phyloP scores from a whole-genome alignment of 2,113 vertebrate species.

The Calonectris borealis region DNA sequence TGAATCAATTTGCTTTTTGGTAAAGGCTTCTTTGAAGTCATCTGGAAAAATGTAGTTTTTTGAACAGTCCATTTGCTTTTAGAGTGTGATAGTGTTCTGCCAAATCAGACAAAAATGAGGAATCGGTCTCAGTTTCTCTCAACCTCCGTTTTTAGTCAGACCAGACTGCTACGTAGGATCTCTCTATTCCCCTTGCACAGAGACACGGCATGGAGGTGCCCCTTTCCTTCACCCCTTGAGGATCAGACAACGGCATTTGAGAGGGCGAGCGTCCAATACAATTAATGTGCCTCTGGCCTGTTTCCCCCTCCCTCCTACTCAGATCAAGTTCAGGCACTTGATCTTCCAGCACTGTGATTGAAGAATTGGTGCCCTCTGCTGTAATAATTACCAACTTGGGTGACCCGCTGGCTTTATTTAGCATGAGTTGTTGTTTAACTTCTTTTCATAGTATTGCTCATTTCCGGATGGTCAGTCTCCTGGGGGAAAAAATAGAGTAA shows the following conservation, averaged over 20 bases:
- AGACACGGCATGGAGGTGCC: fast-evolving
- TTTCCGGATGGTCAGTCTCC: not conserved
- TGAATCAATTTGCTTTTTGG: not conserved
- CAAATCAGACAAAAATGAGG: not conserved
- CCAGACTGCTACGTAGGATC: no score
- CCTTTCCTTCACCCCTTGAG: not conserved
- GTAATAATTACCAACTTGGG: not conserved
- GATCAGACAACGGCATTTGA: fast-evolving
- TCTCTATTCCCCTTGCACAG: not conserved
- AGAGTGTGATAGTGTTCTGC: not conserved
- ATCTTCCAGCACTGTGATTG: not conserved
- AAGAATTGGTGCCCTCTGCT: conserved; percentile 19
- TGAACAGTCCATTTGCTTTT: not conserved
- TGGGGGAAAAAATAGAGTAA: not conserved
- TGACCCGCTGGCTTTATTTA: not conserved
- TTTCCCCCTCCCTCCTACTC: no score
- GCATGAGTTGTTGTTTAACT: fast-evolving
- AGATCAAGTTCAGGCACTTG: not conserved
- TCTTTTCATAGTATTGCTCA: not conserved
- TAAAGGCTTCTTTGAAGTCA: not conserved
- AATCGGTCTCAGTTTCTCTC: not conserved
- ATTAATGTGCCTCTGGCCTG: fast-evolving
- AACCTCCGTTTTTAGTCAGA: not conserved
- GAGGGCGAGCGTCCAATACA: fast-evolving
- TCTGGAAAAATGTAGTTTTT: not conserved